Evolutionary conservation across 1,140 invertebrate species (phyloP).

Genomic region (Gerris buenoi): DNA sequence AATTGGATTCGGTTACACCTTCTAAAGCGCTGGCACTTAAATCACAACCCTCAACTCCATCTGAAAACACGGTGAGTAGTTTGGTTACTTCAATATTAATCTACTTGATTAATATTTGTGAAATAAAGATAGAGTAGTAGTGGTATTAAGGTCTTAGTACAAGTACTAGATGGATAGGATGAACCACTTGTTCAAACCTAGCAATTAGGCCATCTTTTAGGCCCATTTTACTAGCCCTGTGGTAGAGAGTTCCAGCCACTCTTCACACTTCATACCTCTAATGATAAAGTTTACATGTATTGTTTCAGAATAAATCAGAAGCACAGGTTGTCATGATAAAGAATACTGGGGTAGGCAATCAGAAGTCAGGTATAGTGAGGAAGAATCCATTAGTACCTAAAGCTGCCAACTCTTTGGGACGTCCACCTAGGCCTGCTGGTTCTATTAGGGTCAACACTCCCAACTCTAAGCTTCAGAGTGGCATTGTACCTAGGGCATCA

Average conservation of each 20-base stretch:
- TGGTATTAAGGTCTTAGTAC: too few species aligned
- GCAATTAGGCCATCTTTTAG: too few species aligned
- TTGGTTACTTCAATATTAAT: too few species aligned
- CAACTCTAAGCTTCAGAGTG: not conserved
- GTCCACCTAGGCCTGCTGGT: not conserved
- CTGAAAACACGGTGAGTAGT: too few species aligned
- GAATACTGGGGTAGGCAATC: not conserved
- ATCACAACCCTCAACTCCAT: not conserved
- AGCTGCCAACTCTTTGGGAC: not conserved
- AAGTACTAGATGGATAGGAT: too few species aligned
- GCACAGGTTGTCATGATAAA: not conserved
- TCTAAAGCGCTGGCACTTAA: slow-evolving; percentile 17
- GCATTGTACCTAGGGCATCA: not conserved
- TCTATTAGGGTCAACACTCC: not conserved
- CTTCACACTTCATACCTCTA: too few species aligned
- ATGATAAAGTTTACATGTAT: not conserved
- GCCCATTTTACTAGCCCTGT: too few species aligned
- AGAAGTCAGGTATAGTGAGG: slow-evolving; percentile 11
- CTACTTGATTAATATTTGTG: too few species aligned
- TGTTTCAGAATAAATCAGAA: not conserved
- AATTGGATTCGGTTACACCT: slow-evolving; percentile 19
- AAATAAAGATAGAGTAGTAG: too few species aligned
- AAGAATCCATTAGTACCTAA: not conserved
- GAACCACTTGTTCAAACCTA: too few species aligned
- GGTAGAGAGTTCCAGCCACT: too few species aligned